Base-by-base conservation (phyloP, 2,113 vertebrate species). In the Callaeas wilsoni region DNA sequence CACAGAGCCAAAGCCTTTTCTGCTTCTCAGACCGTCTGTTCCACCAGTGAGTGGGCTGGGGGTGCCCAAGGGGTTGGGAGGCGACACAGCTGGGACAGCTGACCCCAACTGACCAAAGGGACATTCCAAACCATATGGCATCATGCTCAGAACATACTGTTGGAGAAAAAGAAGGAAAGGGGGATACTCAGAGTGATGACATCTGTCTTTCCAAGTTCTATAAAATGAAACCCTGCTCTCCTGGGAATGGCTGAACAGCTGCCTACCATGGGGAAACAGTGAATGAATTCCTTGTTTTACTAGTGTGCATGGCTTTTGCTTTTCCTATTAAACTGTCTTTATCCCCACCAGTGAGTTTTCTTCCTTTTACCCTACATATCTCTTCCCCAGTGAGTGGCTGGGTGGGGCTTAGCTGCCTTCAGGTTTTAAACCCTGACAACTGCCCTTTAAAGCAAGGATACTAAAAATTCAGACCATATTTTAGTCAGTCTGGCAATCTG, bases 171-270 rank as follows among this genome's bases (percentile, higher is more conserved):
- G 11, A 16, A 60, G 23, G 17, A 80, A 60, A 10, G 1, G 7
- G 3, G 5, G 6, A 39, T 2, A 1, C 22, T 60, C 3, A 2
- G 11, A 30, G 12, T 21, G 2, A 33, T 16, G 9, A 2, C 0
- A 0, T 42, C 85, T 63, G 7, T 37, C 29, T 82, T 82, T 22
- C 14, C 26, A 59, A 41, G 8, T 37, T 53, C 12, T 0, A 0
- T 3, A 2, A 41, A 33, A 68, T 25, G 37, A 26, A 87, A 14
- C 8, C 8, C 16, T 69, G 29, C 10, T 55, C 6, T 73, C 49
- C 35, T 50, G 59, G 13, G n/a, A 32, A 10, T 29, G 47, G 18
- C 18, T 44, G 21, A 71, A 44, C 10, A 56, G 3, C 14, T 70
- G 17, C 21, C 13, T 26, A 25, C 3, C 6, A 0, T 41, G 32